These are phyloP conservation scores for Probaryconus sp. DNA, from an alignment of 1,140 invertebrate genomes.

Conservation along the genomic window DNA sequence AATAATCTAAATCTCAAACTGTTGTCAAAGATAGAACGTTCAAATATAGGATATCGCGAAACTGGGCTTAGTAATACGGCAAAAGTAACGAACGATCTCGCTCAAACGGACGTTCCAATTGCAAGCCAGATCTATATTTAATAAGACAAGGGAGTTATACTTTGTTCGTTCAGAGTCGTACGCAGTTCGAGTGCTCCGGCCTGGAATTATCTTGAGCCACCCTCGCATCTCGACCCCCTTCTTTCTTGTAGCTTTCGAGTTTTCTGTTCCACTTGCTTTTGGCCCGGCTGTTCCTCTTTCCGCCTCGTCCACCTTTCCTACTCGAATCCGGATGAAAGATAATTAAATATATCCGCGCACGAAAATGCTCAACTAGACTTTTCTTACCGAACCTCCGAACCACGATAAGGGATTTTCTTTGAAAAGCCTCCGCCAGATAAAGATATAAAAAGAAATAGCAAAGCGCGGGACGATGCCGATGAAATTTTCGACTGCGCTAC, in stretches of 20 bases:
- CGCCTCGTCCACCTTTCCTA: constrained; percentile 23
- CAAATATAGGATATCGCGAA: constrained; percentile 34
- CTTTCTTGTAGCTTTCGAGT: constrained; percentile 40
- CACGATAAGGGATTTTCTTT: constrained; percentile 66
- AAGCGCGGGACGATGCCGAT: neutral
- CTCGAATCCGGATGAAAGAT: constrained; percentile 62
- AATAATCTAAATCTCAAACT: too few species aligned
- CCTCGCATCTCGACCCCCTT: constrained; percentile 28
- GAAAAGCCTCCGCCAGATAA: constrained; percentile 37
- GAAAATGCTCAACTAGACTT: constrained; percentile 71
- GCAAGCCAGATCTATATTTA: constrained; percentile 71
- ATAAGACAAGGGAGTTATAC: constrained; percentile 72
- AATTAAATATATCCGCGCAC: constrained; percentile 73
- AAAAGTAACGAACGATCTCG: constrained; percentile 53
- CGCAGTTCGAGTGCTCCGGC: constrained; percentile 64
- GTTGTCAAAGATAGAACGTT: constrained; percentile 5
- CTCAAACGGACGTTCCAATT: constrained; percentile 68
- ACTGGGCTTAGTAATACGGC: constrained; percentile 5
- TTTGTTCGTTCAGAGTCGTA: constrained; percentile 61
- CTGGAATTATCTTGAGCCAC: constrained; percentile 64
- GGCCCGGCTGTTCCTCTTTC: constrained; percentile 2
- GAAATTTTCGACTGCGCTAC: neutral
- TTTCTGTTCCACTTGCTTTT: constrained; percentile 48
- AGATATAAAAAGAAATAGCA: constrained; percentile 4
- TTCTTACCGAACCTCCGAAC: constrained; percentile 54